Evolutionary conservation across 1,140 invertebrate species (phyloP).

Genomic region (Dolichoris vasculosae): DNA sequence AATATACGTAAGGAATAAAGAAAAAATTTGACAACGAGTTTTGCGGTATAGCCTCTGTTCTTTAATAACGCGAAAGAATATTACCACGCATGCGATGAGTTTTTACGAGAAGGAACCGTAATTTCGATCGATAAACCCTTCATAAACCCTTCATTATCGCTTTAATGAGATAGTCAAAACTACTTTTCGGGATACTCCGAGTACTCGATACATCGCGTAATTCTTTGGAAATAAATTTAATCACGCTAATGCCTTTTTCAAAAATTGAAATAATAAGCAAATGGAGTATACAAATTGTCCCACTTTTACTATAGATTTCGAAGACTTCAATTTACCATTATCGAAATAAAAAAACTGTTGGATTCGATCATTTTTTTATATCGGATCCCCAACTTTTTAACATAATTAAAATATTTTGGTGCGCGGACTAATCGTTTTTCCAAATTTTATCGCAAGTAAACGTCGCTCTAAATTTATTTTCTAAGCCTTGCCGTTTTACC

Average conservation of each 20-base stretch:
- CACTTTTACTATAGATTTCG: background rate
- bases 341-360: too few relatives aligned
- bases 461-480: too few relatives aligned
- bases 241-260: background rate
- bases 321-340: background rate
- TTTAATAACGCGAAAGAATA: background rate
- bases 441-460: too few relatives aligned
- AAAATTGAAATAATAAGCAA: background rate
- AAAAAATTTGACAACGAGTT: too few relatives aligned
- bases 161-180: conserved; percentile 42
- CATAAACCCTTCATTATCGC: conserved; percentile 42
- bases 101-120: conserved; percentile 25
- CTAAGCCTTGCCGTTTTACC: too few relatives aligned
- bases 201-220: background rate
- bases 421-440: too few relatives aligned
- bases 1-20: too few relatives aligned
- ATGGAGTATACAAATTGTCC: background rate
- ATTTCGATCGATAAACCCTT: conserved; percentile 37
- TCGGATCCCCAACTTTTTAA: too few relatives aligned
- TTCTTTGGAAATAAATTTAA: background rate
- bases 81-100: conserved; percentile 19
- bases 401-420: too few relatives aligned
- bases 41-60: background rate
- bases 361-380: too few relatives aligned
- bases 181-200: background rate